A percentile compares a stretch with the other conserved stretches of the same genome.
Conservation (phyloP, 2,888 invertebrate species). For the Drosophila trichaetosa region DNA sequence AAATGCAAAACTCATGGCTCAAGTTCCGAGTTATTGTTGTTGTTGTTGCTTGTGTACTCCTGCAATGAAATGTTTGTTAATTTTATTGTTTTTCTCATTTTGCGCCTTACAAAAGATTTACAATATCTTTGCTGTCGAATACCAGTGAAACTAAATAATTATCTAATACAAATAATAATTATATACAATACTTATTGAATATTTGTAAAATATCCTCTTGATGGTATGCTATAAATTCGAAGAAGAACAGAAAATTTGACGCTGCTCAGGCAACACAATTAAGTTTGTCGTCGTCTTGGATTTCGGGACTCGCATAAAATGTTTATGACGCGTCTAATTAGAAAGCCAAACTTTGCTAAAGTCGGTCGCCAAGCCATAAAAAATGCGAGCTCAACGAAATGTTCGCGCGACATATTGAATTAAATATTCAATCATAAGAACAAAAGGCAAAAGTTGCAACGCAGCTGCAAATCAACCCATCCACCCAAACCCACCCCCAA, state of each 20-base stretch:
- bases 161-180: neutral
- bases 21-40: neutral
- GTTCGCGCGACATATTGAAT: conserved; percentile 71
- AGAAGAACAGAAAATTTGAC: neutral
- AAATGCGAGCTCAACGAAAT: conserved; percentile 51
- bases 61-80: conserved; percentile 31
- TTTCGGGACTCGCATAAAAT: conserved; percentile 53
- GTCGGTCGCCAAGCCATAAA: conserved; percentile 44
- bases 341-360: conserved; percentile 41
- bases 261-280: conserved; percentile 16
- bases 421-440: conserved; percentile 78
- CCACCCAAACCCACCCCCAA: neutral
- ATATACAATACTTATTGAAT: neutral
- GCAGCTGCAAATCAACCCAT: conserved; percentile 36
- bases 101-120: neutral
- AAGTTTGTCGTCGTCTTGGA: conserved; percentile 6
- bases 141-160: neutral
- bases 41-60: neutral
- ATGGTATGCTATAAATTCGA: neutral
- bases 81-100: conserved; percentile 21
- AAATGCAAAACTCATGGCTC: conserved; percentile 2
- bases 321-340: conserved; percentile 73
- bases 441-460: conserved; percentile 59
- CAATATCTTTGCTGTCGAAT: neutral
- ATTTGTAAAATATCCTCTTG: neutral